Conservation (phyloP, 92 coral and sea anemone genomes). For the Parazoanthus swiftii region DNA sequence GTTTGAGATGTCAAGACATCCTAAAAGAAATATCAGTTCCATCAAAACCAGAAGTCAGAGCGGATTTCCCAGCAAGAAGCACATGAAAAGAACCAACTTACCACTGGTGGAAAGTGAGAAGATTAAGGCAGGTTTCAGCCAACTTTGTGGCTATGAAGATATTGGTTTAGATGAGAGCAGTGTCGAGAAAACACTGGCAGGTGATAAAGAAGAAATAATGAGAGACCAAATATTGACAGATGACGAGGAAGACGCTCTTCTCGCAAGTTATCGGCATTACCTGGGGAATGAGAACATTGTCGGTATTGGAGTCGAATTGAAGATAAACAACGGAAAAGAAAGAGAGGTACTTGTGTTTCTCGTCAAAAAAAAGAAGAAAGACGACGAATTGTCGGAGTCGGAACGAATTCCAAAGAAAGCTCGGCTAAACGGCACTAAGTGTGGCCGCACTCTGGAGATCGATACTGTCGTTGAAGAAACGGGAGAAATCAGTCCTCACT, state of each 20-base stretch:
- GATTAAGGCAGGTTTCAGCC: background rate
- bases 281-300: too few species aligned
- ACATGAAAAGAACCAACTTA: background rate
- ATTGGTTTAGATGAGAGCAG: background rate
- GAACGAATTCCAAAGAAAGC: constrained; percentile 20
- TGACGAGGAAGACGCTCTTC: background rate
- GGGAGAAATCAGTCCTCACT: too few species aligned
- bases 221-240: background rate
- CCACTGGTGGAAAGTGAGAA: background rate
- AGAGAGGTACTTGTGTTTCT: background rate
- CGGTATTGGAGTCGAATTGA: background rate
- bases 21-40: background rate
- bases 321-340: constrained; percentile 3
- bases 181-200: background rate
- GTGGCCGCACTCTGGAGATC: background rate
- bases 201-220: background rate
- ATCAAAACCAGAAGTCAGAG: background rate
- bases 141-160: background rate
- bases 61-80: background rate
- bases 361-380: background rate
- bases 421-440: background rate
- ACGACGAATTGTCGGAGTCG: background rate
- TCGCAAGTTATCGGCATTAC: background rate
- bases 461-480: too few species aligned
- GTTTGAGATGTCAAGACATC: background rate